Percentiles rank a stretch among this genome's conserved stretches.
These are phyloP conservation scores for Theropithecus gelada DNA, from an alignment of 2,113 vertebrate genomes.

Conservation along the genomic window DNA sequence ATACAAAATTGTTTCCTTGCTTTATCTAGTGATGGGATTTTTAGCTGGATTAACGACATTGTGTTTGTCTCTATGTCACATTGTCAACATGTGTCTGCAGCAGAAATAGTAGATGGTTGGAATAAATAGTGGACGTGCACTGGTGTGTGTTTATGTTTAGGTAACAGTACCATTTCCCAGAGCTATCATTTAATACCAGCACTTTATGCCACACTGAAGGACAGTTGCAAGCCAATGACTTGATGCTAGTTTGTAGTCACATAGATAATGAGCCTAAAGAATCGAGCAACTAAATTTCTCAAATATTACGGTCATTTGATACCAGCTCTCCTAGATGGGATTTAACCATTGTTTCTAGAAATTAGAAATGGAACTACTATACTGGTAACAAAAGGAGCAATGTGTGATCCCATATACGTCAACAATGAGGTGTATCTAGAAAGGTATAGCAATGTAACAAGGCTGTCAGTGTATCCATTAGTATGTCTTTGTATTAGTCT, in stretches of 20 bases:
- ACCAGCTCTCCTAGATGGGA: background rate
- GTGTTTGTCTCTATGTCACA: background rate
- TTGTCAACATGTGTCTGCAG: background rate
- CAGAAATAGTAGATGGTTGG: background rate
- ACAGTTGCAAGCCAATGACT: background rate
- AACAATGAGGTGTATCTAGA: background rate
- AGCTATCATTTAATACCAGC: background rate
- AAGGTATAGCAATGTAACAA: background rate
- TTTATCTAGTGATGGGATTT: slow-evolving; percentile 51
- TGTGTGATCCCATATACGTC: too few species aligned
- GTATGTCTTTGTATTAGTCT: background rate
- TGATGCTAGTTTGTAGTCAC: background rate
- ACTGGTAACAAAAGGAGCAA: background rate
- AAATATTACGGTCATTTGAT: background rate
- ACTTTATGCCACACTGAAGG: background rate
- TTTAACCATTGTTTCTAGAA: background rate
- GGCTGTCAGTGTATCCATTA: accelerated
- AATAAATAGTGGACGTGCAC: background rate
- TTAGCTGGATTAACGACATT: background rate
- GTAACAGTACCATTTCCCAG: background rate
- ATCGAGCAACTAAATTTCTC: background rate
- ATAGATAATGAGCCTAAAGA: background rate
- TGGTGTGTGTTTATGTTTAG: background rate
- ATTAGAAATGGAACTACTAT: background rate
- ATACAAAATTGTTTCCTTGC: background rate